Conservation (phyloP, 1,140 invertebrate genomes). For the Lucilia sericata region DNA sequence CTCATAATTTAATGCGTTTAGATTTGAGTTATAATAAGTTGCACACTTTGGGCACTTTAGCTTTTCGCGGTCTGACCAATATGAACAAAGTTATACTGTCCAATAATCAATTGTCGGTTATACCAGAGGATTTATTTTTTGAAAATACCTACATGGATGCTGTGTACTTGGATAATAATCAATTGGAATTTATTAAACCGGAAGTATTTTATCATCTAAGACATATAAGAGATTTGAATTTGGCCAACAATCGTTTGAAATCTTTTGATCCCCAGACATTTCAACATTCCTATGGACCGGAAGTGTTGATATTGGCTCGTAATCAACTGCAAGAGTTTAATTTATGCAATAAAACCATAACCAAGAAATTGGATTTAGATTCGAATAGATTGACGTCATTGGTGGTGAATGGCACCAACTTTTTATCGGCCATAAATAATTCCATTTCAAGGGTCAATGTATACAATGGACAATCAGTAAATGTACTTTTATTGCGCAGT, state of each 20-base stretch:
- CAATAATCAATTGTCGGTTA: slow-evolving; percentile 54
- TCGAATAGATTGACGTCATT: slow-evolving; percentile 60
- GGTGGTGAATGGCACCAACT: slow-evolving; percentile 58
- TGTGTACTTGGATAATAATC: slow-evolving; percentile 58
- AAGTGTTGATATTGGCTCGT: slow-evolving; percentile 55
- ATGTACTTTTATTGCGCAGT: slow-evolving; percentile 55
- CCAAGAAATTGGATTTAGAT: slow-evolving; percentile 59
- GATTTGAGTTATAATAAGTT: slow-evolving; percentile 62
- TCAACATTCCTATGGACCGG: slow-evolving; percentile 56
- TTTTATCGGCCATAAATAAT: slow-evolving; percentile 61
- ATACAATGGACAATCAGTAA: slow-evolving; percentile 55
- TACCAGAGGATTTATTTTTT: slow-evolving; percentile 60
- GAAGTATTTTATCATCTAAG: slow-evolving; percentile 60
- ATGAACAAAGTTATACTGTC: slow-evolving; percentile 58
- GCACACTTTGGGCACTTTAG: slow-evolving; percentile 56
- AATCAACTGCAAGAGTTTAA: slow-evolving; percentile 56
- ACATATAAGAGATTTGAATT: slow-evolving; percentile 60
- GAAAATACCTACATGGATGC: slow-evolving; percentile 61
- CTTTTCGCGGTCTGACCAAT: slow-evolving; percentile 58
- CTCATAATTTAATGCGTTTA: slow-evolving; percentile 57
- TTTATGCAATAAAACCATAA: slow-evolving; percentile 60
- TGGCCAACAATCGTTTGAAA: slow-evolving; percentile 57
- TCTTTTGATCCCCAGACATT: slow-evolving; percentile 61
- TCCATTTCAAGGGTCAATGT: slow-evolving; percentile 54
- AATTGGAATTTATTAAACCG: slow-evolving; percentile 55